Evolutionary conservation across 2,888 invertebrate species (phyloP).

Genomic region (Tanypteryx hageni): DNA sequence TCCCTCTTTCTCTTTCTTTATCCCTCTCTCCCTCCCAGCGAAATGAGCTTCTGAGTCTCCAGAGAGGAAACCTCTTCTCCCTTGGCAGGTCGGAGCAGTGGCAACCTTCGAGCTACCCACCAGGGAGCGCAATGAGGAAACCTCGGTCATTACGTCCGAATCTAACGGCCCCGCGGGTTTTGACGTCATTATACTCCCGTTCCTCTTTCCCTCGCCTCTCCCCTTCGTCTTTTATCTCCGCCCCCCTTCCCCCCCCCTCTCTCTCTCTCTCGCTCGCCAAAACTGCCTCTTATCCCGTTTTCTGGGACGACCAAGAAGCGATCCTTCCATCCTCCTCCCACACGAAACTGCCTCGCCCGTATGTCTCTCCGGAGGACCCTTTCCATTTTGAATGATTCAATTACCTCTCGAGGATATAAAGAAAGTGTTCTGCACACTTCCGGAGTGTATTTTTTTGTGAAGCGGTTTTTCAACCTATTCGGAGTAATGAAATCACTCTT

Average conservation of each 20-base stretch:
- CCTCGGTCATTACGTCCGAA: slow-evolving; percentile 2
- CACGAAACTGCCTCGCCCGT: not conserved
- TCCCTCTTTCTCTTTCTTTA: too few relatives aligned
- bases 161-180: slow-evolving; percentile 25
- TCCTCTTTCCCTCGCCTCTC: not conserved
- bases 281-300: not conserved
- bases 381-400: not conserved
- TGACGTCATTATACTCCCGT: not conserved
- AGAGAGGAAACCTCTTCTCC: not conserved
- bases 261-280: too few relatives aligned
- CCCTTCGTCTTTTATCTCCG: not conserved
- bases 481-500: too few relatives aligned
- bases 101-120: not conserved
- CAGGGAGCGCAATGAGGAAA: not conserved
- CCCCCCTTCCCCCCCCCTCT: too few relatives aligned
- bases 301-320: not conserved
- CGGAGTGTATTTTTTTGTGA: too few relatives aligned
- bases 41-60: not conserved
- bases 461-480: too few relatives aligned
- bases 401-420: not conserved
- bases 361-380: not conserved
- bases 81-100: not conserved
- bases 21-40: not conserved
- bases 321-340: not conserved
- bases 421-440: not conserved